A percentile compares a stretch with the other conserved stretches of the same genome.
Evolutionary conservation across 2,113 vertebrate species (phyloP).

Genomic region (Neolamprologus hecqui): DNA sequence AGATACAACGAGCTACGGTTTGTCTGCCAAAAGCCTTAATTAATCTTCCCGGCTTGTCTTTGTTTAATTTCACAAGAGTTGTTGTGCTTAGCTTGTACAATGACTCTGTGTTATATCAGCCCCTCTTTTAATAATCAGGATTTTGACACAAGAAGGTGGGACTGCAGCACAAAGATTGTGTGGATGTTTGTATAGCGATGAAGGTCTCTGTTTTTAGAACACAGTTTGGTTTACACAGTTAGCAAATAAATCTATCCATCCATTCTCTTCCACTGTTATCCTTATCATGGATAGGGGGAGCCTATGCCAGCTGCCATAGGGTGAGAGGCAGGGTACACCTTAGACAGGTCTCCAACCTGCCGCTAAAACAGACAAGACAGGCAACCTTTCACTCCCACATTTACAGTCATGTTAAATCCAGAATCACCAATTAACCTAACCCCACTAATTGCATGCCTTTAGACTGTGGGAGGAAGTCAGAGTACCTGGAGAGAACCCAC

Average conservation of each 20-base stretch:
- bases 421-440: neutral
- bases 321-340: neutral
- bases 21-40: neutral
- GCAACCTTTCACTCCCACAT: neutral
- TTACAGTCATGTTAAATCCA: neutral
- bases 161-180: neutral
- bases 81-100: neutral
- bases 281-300: neutral
- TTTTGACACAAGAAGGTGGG: neutral
- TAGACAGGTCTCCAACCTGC: neutral
- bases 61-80: neutral
- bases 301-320: neutral
- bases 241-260: neutral
- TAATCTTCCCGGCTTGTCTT: neutral
- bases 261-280: neutral
- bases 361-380: neutral
- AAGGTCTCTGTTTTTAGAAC: neutral
- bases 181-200: neutral
- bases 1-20: neutral
- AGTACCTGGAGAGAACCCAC: neutral
- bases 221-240: neutral
- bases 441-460: neutral
- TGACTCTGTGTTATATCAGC: neutral
- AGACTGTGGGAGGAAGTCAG: neutral
- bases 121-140: neutral